Base-by-base conservation (phyloP, 1,140 invertebrate species). In the Drosophila busckii region DNA sequence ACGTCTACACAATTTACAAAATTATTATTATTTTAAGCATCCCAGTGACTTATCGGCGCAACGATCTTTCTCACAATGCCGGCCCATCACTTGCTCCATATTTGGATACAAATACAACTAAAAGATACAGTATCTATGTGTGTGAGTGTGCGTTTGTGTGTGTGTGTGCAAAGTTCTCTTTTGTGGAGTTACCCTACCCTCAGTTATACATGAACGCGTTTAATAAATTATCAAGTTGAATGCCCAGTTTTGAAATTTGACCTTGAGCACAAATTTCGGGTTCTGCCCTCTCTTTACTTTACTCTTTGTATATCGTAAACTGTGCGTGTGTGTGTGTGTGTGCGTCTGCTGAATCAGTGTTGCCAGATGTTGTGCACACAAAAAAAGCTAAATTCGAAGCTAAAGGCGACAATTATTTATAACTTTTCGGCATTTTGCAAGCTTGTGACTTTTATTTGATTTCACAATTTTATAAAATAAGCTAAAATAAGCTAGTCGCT, bases 201-300 rank as follows among this genome's bases (percentile, higher is more conserved):
- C 55, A 66, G 61, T 62, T 71, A 49, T 44, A 35, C 50, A 40
- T 56, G 65, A 83, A 84, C 78, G 78, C 70, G 78, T 83, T 83
- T 83, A 67, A 78, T 83, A 83, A 83, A 84, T 84, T 84, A 83
- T 80, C 71, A 84, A 84, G 78, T 83, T 83, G 78, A 83, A 83
- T 76, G 78, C 63, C 78, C 78, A 84, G 80, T 83, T 84, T 84
- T 56, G 56, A 83, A 71, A 68, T 65, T 83, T 80, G 78, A 83
- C 78, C 78, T 83, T 83, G 78, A 78, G 48, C 68, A 59, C 50
- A 68, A 71, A 76, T 84, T 82, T 83, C 70, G 71, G 66, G 37
- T n/a, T n/a, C n/a, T 31, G 66, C 52, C 58, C 66, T 58, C 55
- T 65, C 46, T 25, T 35, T 45, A 16, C 26, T 34, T 15, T 25